These are phyloP conservation scores for Drosophila maculinotata DNA, from an alignment of 2,888 invertebrate species.

Conservation along the genomic window DNA sequence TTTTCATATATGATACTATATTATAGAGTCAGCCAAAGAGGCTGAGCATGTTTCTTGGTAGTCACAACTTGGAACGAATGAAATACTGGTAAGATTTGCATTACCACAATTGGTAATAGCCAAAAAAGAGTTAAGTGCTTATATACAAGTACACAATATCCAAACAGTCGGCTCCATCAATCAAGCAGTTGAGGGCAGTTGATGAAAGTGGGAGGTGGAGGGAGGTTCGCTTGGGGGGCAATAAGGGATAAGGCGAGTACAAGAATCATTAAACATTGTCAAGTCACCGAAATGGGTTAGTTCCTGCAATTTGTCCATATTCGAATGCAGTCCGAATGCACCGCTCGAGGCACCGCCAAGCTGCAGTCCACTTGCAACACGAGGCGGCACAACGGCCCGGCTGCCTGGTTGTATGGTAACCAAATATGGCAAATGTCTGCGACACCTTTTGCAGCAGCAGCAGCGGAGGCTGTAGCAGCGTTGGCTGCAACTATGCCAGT, in stretches of 20 bases:
- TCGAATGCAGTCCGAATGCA: conserved; percentile 47
- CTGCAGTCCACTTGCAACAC: conserved; percentile 27
- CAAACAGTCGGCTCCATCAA: conserved; percentile 23
- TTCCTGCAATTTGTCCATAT: conserved; percentile 77
- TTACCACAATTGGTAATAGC: conserved; percentile 27
- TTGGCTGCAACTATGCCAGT: conserved; percentile 29
- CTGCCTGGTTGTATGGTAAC: conserved; percentile 54
- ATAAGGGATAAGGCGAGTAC: conserved; percentile 12
- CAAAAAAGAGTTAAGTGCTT: conserved; percentile 17
- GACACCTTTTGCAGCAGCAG: conserved; percentile 54
- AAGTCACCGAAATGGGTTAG: conserved; percentile 52
- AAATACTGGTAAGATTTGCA: conserved; percentile 1
- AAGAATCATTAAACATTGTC: conserved; percentile 54
- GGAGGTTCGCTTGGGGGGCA: neutral
- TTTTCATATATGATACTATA: no score
- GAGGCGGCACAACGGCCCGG: neutral
- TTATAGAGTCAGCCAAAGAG: no score
- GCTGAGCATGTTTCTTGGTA: no score
- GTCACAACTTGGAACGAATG: conserved; percentile 1
- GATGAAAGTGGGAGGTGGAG: neutral
- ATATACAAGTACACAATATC: conserved; percentile 3
- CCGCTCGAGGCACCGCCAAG: conserved; percentile 30
- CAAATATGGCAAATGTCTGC: conserved; percentile 68
- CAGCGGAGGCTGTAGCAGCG: conserved; percentile 5
- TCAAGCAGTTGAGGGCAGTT: conserved; percentile 12